phyloP scores from a whole-genome alignment of 2,113 vertebrate species.

The Oceanodroma tethys region DNA sequence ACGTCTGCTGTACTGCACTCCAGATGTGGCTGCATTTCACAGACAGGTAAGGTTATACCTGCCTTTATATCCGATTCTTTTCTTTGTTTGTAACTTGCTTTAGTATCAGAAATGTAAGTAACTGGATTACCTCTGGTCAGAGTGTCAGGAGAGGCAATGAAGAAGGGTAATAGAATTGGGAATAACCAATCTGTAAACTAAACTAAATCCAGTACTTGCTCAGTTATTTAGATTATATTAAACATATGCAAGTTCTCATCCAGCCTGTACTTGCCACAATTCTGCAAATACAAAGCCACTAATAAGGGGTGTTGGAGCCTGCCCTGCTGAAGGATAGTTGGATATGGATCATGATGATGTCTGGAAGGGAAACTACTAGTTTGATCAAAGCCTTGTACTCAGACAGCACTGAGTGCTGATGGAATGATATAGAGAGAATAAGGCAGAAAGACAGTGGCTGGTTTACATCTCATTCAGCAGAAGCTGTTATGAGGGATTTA shows the following conservation, averaged over 20 bases:
- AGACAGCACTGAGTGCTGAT: slow-evolving; percentile 29
- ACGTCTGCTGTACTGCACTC: not conserved
- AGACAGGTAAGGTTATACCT: not conserved
- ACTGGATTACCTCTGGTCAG: not conserved
- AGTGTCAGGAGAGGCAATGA: not conserved
- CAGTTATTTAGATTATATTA: slow-evolving; percentile 26
- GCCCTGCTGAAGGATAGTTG: slow-evolving; percentile 56
- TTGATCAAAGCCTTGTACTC: slow-evolving; percentile 48
- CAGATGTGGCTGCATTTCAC: not conserved
- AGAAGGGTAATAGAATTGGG: not conserved
- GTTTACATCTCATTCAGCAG: slow-evolving; percentile 32
- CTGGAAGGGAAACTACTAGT: slow-evolving; percentile 54
- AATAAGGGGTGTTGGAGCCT: slow-evolving; percentile 42
- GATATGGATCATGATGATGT: slow-evolving; percentile 42
- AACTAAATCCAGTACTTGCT: not conserved
- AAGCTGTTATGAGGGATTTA: not conserved
- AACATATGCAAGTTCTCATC: slow-evolving; percentile 19
- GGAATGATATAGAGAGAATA: slow-evolving; percentile 25
- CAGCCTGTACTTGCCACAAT: slow-evolving; percentile 48
- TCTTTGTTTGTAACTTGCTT: not conserved
- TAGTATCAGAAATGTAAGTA: not conserved
- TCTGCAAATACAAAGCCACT: slow-evolving; percentile 47
- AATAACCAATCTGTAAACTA: not conserved
- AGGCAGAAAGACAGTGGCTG: slow-evolving; percentile 9
- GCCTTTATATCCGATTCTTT: not conserved